Evolutionary conservation across 2,888 invertebrate species (phyloP).

Genomic region (Anthoptus insignis): DNA sequence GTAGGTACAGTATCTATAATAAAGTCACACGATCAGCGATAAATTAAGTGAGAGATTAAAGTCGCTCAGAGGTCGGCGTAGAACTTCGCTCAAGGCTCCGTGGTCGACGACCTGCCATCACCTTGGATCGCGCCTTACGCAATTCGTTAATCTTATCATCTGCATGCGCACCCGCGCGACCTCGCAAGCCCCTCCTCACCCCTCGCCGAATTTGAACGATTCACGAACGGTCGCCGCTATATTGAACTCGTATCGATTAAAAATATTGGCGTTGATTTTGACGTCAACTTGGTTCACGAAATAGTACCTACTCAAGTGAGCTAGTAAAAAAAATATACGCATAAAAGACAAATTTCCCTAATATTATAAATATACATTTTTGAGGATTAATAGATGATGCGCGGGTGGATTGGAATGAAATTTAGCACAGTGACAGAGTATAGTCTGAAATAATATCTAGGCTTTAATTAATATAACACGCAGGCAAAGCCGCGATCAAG

Average conservation of each 20-base stretch:
- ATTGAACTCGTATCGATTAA: too few species aligned
- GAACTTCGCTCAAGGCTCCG: conserved; percentile 79
- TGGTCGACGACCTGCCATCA: conserved; percentile 82
- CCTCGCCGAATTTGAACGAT: conserved; percentile 80
- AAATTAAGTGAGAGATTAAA: conserved; percentile 54
- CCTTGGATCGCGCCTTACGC: conserved; percentile 84
- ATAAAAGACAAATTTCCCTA: too few species aligned
- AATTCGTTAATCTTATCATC: conserved; percentile 85
- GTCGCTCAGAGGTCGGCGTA: conserved; percentile 78
- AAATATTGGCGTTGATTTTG: too few species aligned
- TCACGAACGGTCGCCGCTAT: too few species aligned
- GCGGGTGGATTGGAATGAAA: too few species aligned
- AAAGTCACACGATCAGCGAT: conserved; percentile 35
- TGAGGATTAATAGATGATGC: too few species aligned
- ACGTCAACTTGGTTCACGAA: conserved; percentile 56
- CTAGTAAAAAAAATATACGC: conserved; percentile 28
- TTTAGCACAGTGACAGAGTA: too few species aligned
- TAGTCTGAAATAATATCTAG: too few species aligned
- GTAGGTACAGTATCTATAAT: too few species aligned
- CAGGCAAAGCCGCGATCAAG: too few species aligned
- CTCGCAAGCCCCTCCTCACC: conserved; percentile 70
- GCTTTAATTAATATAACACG: too few species aligned
- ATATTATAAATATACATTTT: too few species aligned
- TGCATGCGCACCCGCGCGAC: conserved; percentile 77
- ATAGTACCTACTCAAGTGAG: conserved; percentile 40